These are phyloP conservation scores for Cataglyphis hispanica DNA, from an alignment of 1,140 invertebrate genomes.

Conservation along the genomic window DNA sequence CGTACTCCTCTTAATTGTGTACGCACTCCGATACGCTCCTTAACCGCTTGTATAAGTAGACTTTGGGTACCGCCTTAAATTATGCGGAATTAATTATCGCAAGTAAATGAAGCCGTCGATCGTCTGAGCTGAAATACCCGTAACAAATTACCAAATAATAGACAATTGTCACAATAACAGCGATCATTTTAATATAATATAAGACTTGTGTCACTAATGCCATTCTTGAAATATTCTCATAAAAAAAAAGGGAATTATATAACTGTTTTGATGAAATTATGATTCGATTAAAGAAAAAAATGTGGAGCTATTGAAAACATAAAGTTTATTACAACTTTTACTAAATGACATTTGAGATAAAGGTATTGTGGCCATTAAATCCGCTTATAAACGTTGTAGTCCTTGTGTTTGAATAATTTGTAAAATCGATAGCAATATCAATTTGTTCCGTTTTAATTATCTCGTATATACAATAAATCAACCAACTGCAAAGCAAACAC, in stretches of 20 bases:
- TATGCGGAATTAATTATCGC: slow-evolving; percentile 50
- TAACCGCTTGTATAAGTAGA: slow-evolving; percentile 10
- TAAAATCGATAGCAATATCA: not conserved
- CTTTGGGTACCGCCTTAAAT: slow-evolving; percentile 34
- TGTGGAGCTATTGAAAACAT: not conserved
- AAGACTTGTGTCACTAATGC: not conserved
- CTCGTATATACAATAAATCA: slow-evolving; percentile 8
- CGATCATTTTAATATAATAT: not conserved
- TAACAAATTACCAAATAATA: not conserved
- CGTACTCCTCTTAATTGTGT: slow-evolving; percentile 12
- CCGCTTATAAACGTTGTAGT: not conserved
- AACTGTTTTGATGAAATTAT: not conserved
- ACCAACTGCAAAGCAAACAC: not conserved
- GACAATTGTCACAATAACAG: not conserved
- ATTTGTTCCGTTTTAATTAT: not conserved
- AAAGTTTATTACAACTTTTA: not conserved
- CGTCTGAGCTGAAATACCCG: not conserved
- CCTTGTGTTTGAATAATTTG: not conserved
- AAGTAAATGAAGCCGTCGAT: slow-evolving; percentile 36
- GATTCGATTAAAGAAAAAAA: slow-evolving; percentile 9
- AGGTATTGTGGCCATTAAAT: not conserved
- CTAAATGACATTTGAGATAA: not conserved
- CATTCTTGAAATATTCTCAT: not conserved
- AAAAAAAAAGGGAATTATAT: not conserved
- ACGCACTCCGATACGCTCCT: slow-evolving; percentile 14